phyloP scores from a whole-genome alignment of 2,113 vertebrate genomes.

The Nyctibius bracteatus region DNA sequence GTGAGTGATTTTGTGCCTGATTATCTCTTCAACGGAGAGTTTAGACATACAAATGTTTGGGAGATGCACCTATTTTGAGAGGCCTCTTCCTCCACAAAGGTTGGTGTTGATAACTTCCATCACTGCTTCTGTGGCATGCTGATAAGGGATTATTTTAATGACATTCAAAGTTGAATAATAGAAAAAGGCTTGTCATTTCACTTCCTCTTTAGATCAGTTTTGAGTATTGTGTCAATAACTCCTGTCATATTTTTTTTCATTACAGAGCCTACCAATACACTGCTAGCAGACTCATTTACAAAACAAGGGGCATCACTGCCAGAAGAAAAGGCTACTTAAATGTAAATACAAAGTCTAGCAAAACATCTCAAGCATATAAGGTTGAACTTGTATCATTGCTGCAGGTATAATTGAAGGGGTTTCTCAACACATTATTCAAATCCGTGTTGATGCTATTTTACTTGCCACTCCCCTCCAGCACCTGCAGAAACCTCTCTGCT shows the following conservation, averaged over 20 bases:
- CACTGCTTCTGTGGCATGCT: neutral
- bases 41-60: neutral
- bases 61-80: neutral
- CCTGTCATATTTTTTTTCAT: neutral
- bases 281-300: neutral
- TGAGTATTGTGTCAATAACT: neutral
- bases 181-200: neutral
- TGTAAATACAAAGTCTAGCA: slow-evolving; percentile 19
- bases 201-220: slow-evolving; percentile 24
- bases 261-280: neutral
- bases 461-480: slow-evolving; percentile 28
- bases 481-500: slow-evolving; percentile 59
- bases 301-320: slow-evolving; percentile 12
- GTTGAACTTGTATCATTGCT: slow-evolving; percentile 4
- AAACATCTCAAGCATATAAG: neutral
- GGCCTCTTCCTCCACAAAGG: slow-evolving; percentile 1
- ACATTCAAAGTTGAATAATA: neutral
- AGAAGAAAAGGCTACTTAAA: slow-evolving; percentile 33
- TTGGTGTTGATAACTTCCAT: neutral
- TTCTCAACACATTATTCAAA: slow-evolving; percentile 55
- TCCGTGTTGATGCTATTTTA: slow-evolving; percentile 22
- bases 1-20: neutral
- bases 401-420: neutral
- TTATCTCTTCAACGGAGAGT: neutral
- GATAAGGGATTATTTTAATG: neutral